A percentile compares a stretch with the other conserved stretches of the same genome.
Conservation (phyloP, 1,140 invertebrate genomes). For the Lasaia peninsularis region DNA sequence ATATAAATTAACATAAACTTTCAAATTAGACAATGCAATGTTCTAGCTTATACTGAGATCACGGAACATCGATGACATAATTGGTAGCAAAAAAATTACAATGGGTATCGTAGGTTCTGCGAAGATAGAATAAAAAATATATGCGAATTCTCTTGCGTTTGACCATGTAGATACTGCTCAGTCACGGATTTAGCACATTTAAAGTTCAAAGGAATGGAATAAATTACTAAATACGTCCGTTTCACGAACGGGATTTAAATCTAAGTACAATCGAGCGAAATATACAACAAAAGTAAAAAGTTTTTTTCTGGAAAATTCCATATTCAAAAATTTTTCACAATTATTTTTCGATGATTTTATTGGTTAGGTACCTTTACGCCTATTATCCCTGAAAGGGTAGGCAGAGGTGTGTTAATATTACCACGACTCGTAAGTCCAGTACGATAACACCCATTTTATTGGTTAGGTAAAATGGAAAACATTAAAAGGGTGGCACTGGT, state of each 20-base stretch:
- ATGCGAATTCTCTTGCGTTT: slow-evolving; percentile 3
- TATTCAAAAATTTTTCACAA: too few relatives aligned
- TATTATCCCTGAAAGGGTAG: too few relatives aligned
- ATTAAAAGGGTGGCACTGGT: too few relatives aligned
- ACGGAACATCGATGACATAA: slow-evolving; percentile 9
- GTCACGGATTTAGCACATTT: background rate
- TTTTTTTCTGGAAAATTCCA: too few relatives aligned
- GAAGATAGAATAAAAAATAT: slow-evolving; percentile 9
- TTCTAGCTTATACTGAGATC: slow-evolving; percentile 5
- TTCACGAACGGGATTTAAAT: slow-evolving; percentile 1
- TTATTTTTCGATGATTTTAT: too few relatives aligned
- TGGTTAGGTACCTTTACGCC: too few relatives aligned
- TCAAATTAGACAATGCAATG: background rate
- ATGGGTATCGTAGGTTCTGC: background rate
- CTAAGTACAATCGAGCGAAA: background rate
- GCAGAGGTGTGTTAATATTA: too few relatives aligned
- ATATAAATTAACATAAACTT: slow-evolving; percentile 3
- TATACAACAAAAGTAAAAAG: too few relatives aligned
- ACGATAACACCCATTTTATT: too few relatives aligned
- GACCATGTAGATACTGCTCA: background rate
- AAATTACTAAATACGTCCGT: background rate
- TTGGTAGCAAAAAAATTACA: background rate
- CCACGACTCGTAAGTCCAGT: too few relatives aligned
- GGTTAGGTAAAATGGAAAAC: too few relatives aligned
- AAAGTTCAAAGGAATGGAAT: slow-evolving; percentile 5